Evolutionary conservation across 2,888 invertebrate genomes (phyloP), one percentile per base, ranked within the genome.

Genomic region (Sinopyrophorus schimmeli): DNA sequence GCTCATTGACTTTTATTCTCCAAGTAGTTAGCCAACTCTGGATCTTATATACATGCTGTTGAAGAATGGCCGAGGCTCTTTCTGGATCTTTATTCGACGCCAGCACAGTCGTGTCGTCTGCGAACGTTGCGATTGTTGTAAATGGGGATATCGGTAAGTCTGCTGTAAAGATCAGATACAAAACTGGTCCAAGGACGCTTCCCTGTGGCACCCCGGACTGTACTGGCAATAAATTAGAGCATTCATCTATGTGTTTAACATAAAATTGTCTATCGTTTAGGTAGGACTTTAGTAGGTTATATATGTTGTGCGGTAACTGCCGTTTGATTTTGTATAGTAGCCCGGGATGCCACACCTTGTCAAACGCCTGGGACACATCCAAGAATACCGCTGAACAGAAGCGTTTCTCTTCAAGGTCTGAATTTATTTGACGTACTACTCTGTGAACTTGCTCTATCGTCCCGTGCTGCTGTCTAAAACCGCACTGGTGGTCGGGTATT

Each of bases 141-240:
- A 34, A 23, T 20, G 39, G 12, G 18, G 40, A 23, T 17, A 38
- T 32, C 18, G 47, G 55, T 14, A 57, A 20, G 18, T 57, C 46
- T 11, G 47, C 17, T 30, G 48, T 56, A 16, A 37, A 56, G 4
- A 56, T 9, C 9, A 24, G 23, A 18, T 48, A 52, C 14, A 52
- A 17, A 15, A 49, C 32, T 15, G 53, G 53, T 16, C 48, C 48
- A 7, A 57, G 48, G 11, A 42, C 37, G 16, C 44, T 53, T 21
- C 51, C 53, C 26, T 55, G 51, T 4, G 40, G 54, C 18, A 53
- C 47, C n/a, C n/a, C n/a, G n/a, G n/a, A n/a, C n/a, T n/a, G n/a
- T n/a, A n/a, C n/a, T n/a, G 7, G 27, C 12, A 14, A 9, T 20
- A 21, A 30, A 21, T 43, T 27, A 12, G 43, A 16, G 28, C 9